A percentile compares a stretch with the other conserved stretches of the same genome.
Conservation (phyloP, 2,113 vertebrate genomes). For the Struthio camelus region DNA sequence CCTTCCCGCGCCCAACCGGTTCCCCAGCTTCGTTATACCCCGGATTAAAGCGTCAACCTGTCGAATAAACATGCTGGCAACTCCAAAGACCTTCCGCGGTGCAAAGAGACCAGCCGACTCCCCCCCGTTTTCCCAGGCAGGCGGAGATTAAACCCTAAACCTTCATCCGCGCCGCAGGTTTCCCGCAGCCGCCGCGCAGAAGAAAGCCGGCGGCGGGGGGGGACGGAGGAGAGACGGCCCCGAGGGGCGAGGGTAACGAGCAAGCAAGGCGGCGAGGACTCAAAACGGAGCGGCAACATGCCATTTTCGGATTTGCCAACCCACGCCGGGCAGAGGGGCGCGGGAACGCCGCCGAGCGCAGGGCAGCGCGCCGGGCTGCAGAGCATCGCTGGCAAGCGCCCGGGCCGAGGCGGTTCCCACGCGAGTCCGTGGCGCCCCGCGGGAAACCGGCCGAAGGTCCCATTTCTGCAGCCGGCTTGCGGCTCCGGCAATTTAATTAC, state of each 20-base stretch:
- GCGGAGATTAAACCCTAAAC: neutral
- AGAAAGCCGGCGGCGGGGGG: neutral
- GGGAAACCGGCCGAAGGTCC: neutral
- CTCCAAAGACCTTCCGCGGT: neutral
- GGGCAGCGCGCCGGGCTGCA: neutral
- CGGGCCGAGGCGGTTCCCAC: neutral
- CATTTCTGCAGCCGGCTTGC: fast-evolving
- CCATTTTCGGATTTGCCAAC: constrained; percentile 1
- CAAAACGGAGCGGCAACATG: neutral
- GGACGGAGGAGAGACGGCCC: neutral
- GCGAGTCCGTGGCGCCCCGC: no score
- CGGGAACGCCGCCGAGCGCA: no score
- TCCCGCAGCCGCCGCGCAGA: neutral
- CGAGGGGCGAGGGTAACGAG: neutral
- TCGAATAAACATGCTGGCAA: neutral
- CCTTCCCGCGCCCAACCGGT: no score
- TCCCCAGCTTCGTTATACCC: fast-evolving
- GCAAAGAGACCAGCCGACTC: no score
- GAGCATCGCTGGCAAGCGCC: neutral
- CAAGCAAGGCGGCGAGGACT: neutral
- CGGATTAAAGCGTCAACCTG: neutral
- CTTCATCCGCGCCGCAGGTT: no score
- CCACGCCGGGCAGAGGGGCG: neutral
- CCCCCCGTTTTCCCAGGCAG: neutral
- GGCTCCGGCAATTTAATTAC: neutral